Conservation (phyloP, 1,140 invertebrate species). For the Leptinotarsa undecemlineata region DNA sequence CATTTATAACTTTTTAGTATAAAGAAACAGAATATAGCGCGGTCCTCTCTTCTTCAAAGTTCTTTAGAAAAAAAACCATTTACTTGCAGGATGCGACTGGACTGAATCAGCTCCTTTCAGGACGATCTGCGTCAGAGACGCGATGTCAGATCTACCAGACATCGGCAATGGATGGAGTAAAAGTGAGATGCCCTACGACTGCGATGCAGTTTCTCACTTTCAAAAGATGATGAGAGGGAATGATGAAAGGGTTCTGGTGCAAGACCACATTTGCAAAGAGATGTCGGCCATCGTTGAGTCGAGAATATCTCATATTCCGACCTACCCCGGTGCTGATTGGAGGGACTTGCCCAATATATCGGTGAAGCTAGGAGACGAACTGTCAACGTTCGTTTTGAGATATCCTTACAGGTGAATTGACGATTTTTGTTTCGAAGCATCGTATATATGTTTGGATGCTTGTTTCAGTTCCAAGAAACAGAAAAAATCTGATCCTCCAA, state of each 20-base stretch:
- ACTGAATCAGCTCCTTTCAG: conserved; percentile 46
- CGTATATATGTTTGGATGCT: too few relatives aligned
- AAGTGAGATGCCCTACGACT: conserved; percentile 75
- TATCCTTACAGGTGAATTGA: conserved; percentile 45
- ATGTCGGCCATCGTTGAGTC: conserved; percentile 80
- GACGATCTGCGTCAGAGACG: conserved; percentile 68
- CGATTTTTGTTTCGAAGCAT: background rate
- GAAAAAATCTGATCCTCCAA: conserved; percentile 64
- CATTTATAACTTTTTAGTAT: too few relatives aligned
- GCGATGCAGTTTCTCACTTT: conserved; percentile 75
- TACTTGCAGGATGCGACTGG: conserved; percentile 41
- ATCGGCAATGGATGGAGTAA: conserved; percentile 74
- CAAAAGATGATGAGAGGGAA: conserved; percentile 71
- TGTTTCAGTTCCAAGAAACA: conserved; percentile 67
- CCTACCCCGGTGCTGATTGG: conserved; percentile 80
- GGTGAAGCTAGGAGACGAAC: conserved; percentile 72
- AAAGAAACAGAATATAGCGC: too few relatives aligned
- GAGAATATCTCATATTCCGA: conserved; percentile 77
- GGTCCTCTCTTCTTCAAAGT: too few relatives aligned
- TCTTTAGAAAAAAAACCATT: background rate
- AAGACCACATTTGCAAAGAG: conserved; percentile 85
- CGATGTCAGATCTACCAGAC: conserved; percentile 80
- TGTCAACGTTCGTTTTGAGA: conserved; percentile 65
- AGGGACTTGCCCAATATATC: conserved; percentile 82
- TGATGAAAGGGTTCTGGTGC: conserved; percentile 44